Evolutionary conservation across 2,113 vertebrate genomes (phyloP).

Genomic region (Geococcyx californianus): DNA sequence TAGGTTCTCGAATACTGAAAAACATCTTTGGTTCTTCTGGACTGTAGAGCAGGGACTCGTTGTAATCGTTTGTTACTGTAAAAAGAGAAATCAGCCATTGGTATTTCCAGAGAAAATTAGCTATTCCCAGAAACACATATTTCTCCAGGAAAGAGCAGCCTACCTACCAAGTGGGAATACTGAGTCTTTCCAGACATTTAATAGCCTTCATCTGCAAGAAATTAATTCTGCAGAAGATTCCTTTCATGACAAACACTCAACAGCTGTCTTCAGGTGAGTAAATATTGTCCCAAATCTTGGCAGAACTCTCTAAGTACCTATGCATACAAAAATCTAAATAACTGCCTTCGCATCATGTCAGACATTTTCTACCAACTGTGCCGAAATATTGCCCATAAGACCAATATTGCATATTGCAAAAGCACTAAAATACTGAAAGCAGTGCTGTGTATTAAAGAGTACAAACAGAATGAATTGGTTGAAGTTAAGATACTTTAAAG

Average conservation of each 20-base stretch:
- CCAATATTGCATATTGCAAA: neutral
- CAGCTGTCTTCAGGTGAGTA: neutral
- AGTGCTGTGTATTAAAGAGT: neutral
- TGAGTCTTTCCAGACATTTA: neutral
- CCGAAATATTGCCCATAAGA: neutral
- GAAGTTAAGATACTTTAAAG: neutral
- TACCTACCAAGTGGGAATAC: neutral
- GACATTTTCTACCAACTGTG: neutral
- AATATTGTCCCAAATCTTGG: neutral
- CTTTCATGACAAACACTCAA: neutral
- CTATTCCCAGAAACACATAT: neutral
- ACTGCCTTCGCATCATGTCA: neutral
- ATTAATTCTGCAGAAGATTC: neutral
- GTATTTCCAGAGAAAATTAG: neutral
- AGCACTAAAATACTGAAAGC: neutral
- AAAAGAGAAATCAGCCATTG: slow-evolving; percentile 20
- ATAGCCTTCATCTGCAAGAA: neutral
- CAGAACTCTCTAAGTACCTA: neutral
- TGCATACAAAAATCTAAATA: neutral
- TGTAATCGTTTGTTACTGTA: slow-evolving; percentile 91
- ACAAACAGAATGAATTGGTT: neutral
- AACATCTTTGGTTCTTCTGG: slow-evolving; percentile 91
- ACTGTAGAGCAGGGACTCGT: slow-evolving; percentile 88
- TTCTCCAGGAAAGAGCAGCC: neutral
- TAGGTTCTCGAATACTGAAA: slow-evolving; percentile 96